Percentiles rank a stretch among this genome's conserved stretches.
These are phyloP conservation scores for Chiroxiphia lanceolata DNA, from an alignment of 2,797 vertebrate species.

Conservation along the genomic window DNA sequence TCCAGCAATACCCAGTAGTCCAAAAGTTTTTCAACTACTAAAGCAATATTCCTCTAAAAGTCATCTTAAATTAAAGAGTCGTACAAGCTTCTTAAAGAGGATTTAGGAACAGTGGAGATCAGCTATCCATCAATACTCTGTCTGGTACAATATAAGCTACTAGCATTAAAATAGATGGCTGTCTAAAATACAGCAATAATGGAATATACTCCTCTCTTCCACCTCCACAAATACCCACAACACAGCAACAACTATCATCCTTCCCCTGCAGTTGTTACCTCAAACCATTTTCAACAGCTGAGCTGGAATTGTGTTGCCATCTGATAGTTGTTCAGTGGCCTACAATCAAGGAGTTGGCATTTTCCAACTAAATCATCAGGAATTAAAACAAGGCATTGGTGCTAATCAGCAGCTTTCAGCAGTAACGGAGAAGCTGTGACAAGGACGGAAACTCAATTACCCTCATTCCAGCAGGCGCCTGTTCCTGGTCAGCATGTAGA, in stretches of 20 bases:
- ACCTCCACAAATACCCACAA: background rate
- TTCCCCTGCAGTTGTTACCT: background rate
- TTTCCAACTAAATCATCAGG: background rate
- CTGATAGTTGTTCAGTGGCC: background rate
- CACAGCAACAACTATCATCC: background rate
- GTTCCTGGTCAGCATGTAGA: background rate
- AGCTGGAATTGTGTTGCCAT: background rate
- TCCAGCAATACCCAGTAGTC: background rate
- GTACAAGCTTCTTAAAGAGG: background rate
- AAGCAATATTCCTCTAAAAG: background rate
- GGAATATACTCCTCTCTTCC: background rate
- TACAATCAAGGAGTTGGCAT: background rate
- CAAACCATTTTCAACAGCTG: background rate
- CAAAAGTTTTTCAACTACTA: background rate
- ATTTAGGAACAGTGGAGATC: background rate
- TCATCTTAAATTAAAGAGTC: background rate
- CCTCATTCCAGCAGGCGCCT: background rate
- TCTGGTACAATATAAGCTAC: background rate
- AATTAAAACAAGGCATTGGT: background rate
- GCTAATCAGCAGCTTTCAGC: conserved; percentile 39
- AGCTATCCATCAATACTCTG: background rate
- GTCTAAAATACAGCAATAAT: background rate
- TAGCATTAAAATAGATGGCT: background rate
- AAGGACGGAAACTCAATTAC: background rate
- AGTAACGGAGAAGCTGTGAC: background rate